These are phyloP conservation scores for Agelastica alni DNA, from an alignment of 2,888 invertebrate genomes.

Conservation along the genomic window DNA sequence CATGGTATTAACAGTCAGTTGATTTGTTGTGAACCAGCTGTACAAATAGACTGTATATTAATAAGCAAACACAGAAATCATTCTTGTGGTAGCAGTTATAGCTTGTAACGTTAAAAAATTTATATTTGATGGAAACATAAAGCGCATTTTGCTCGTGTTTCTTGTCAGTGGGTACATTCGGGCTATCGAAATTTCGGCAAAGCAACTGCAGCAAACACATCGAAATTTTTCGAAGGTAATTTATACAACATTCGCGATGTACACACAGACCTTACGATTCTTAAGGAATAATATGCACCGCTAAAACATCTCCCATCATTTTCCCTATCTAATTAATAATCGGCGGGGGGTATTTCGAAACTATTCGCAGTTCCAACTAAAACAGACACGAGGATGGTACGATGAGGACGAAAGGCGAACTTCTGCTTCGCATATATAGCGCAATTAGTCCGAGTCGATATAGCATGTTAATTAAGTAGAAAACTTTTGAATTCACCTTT, in stretches of 20 bases:
- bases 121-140: too few relatives aligned
- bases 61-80: too few relatives aligned
- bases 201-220: background rate
- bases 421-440: constrained; percentile 23
- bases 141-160: too few relatives aligned
- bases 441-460: constrained; percentile 40
- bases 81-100: too few relatives aligned
- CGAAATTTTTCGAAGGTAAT: background rate
- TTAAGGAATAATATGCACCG: constrained; percentile 19
- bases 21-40: too few relatives aligned
- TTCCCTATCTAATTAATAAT: constrained; percentile 34
- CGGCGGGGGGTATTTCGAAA: constrained; percentile 32
- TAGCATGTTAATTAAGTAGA: constrained; percentile 44
- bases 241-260: constrained; percentile 10
- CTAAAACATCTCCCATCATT: constrained; percentile 16
- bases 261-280: constrained; percentile 16
- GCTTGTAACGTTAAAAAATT: too few relatives aligned
- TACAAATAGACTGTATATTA: too few relatives aligned
- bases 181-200: too few relatives aligned
- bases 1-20: too few relatives aligned
- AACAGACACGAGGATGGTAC: constrained; percentile 39
- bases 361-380: constrained; percentile 33
- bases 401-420: constrained; percentile 31
- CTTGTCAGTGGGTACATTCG: too few relatives aligned
- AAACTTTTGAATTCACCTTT: constrained; percentile 42